Evolutionary conservation across 2,888 invertebrate genomes (phyloP).

Genomic region (Acanthosoma haemorrhoidale): DNA sequence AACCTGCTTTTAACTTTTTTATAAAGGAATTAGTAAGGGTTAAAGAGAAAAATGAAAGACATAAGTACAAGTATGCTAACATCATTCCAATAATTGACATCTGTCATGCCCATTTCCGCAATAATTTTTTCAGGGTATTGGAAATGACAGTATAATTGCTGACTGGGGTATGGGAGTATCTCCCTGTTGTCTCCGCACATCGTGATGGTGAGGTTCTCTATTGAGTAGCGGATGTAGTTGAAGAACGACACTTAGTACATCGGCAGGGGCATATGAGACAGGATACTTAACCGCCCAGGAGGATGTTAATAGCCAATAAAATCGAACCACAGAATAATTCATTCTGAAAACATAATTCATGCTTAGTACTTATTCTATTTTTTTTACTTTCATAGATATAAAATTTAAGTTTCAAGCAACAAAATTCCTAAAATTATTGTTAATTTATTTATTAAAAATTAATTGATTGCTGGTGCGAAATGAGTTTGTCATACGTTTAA

Average conservation of each 20-base stretch:
- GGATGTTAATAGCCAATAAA: slow-evolving; percentile 51
- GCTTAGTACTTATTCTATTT: too few species aligned
- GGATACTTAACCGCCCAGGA: slow-evolving; percentile 54
- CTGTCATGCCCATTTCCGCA: slow-evolving; percentile 53
- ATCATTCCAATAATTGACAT: slow-evolving; percentile 63
- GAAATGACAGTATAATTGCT: slow-evolving; percentile 67
- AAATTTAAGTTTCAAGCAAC: too few species aligned
- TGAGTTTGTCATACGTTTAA: too few species aligned
- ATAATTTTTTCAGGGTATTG: slow-evolving; percentile 42
- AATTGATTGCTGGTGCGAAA: too few species aligned
- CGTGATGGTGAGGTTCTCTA: slow-evolving; percentile 61
- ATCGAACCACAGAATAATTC: slow-evolving; percentile 52
- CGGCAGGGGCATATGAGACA: slow-evolving; percentile 52
- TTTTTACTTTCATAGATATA: too few species aligned
- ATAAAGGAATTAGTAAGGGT: slow-evolving; percentile 35
- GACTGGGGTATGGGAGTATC: slow-evolving; percentile 62
- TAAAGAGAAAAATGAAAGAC: slow-evolving; percentile 54
- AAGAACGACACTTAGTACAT: slow-evolving; percentile 53
- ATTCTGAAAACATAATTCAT: too few species aligned
- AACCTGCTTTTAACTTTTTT: slow-evolving; percentile 32
- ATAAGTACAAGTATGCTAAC: slow-evolving; percentile 57
- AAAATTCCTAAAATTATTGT: too few species aligned
- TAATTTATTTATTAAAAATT: too few species aligned
- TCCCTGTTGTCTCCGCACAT: slow-evolving; percentile 70
- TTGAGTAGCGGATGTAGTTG: slow-evolving; percentile 53